Evolutionary conservation across 2,888 invertebrate species (phyloP), one percentile per base, ranked within the genome.

Genomic region (Sminthurinus aureus): DNA sequence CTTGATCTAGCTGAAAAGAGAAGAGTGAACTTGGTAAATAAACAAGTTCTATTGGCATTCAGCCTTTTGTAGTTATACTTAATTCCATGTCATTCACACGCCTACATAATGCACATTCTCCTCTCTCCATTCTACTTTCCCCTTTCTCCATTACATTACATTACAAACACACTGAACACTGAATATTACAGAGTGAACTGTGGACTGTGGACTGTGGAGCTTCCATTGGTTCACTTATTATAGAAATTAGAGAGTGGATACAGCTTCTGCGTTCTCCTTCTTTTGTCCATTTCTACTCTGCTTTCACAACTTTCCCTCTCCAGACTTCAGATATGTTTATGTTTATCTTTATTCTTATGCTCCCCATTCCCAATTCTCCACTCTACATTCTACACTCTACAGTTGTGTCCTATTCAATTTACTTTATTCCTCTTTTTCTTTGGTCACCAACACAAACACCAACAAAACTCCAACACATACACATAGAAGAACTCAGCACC

Each of bases 21-120:
- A 69, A 69, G 69, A 69, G 69, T 12, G 38, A 58, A 58, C 69
- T 22, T 69, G 24, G 24, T 11, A 67, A 69, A 12, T 69, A 69
- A 69, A 69, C 69, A 69, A 69, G 24, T 20, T 69, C 69, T 69
- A 69, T 69, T 69, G 69, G 69, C 69, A 69, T 69, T 69, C 69
- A 69, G 69, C 69, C 69, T 69, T 69, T 69, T 69, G 69, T 69
- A 69, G 18, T 58, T 58, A 38, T 38, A 38, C 38, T 38, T 66
- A 66, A n/a, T 66, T n/a, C 18, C 24, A 69, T 69, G 69, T 69
- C 69, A 69, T 69, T 69, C 69, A 69, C 69, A 69, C 69, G 69
- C 69, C 69, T 69, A 38, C 38, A 38, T 38, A 4, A 38, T 38
- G 3, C 6, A 38, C 38, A 4, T 4, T 38, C 38, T 38, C 1